Conservation (phyloP, 2,113 vertebrate genomes). For the Archocentrus centrarchus region DNA sequence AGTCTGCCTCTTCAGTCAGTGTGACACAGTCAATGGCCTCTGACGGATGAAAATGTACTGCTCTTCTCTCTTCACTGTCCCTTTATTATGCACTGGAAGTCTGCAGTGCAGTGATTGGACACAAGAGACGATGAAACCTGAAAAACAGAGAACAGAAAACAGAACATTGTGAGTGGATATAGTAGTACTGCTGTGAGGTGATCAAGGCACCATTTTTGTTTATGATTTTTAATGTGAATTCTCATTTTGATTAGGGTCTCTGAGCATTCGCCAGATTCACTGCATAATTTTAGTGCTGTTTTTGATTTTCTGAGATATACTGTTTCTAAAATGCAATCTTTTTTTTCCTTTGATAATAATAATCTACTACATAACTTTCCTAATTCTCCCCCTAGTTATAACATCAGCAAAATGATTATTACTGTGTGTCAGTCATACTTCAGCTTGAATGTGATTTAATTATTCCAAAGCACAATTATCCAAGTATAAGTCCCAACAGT, state of each 20-base stretch:
- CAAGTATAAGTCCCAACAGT: conserved; percentile 70
- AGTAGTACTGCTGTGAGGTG: background rate
- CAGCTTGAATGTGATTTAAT: conserved; percentile 76
- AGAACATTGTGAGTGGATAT: background rate
- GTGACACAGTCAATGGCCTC: conserved; percentile 62
- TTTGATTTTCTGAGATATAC: background rate
- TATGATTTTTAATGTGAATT: background rate
- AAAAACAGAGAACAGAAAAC: conserved; percentile 3
- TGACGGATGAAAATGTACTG: conserved; percentile 67
- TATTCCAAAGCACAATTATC: conserved; percentile 75
- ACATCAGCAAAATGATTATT: conserved; percentile 58
- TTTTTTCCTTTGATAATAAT: background rate
- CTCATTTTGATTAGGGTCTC: background rate
- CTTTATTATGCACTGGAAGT: conserved; percentile 21
- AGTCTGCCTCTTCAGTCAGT: conserved; percentile 53
- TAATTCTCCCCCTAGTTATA: conserved; percentile 1
- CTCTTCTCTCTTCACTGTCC: conserved; percentile 27
- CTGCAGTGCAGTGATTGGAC: background rate
- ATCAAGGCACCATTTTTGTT: background rate
- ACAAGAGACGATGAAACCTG: background rate
- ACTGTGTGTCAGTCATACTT: conserved; percentile 57
- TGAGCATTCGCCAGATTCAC: background rate
- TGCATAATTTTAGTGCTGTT: background rate
- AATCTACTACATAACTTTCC: conserved; percentile 9
- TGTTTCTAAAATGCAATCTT: conserved; percentile 6